A percentile compares a stretch with the other conserved stretches of the same genome.
Evolutionary conservation across 2,888 invertebrate species (phyloP).

Genomic region (Candidula unifasciata): DNA sequence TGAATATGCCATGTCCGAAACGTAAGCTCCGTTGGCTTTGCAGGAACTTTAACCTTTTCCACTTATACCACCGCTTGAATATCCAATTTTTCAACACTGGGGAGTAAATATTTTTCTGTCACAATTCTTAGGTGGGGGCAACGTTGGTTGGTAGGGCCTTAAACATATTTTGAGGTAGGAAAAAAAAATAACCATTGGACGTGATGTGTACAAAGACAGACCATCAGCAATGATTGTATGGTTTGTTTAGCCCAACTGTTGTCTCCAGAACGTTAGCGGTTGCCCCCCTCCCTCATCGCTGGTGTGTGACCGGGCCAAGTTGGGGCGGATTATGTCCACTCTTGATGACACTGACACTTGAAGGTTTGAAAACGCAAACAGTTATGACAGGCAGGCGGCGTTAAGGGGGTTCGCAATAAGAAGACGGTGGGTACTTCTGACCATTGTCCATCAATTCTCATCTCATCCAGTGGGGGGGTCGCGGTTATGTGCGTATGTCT

Average conservation of each 20-base stretch:
- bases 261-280: neutral
- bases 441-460: too few relatives aligned
- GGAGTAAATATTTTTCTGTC: too few relatives aligned
- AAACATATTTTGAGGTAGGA: too few relatives aligned
- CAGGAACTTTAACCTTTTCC: neutral
- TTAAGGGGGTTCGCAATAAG: too few relatives aligned
- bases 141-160: too few relatives aligned
- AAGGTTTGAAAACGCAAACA: too few relatives aligned
- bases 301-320: constrained; percentile 35
- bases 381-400: too few relatives aligned
- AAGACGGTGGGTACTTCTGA: too few relatives aligned
- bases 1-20: neutral
- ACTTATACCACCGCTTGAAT: neutral
- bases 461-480: too few relatives aligned
- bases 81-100: too few relatives aligned
- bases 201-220: constrained; percentile 15
- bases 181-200: neutral
- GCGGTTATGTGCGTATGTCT: too few relatives aligned
- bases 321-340: constrained; percentile 13
- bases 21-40: neutral
- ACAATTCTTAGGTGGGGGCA: neutral
- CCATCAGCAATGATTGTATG: neutral
- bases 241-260: neutral
- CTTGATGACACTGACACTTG: too few relatives aligned
- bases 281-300: neutral